Conservation (phyloP, 2,113 vertebrate genomes). For the Chelonoidis abingdonii region DNA sequence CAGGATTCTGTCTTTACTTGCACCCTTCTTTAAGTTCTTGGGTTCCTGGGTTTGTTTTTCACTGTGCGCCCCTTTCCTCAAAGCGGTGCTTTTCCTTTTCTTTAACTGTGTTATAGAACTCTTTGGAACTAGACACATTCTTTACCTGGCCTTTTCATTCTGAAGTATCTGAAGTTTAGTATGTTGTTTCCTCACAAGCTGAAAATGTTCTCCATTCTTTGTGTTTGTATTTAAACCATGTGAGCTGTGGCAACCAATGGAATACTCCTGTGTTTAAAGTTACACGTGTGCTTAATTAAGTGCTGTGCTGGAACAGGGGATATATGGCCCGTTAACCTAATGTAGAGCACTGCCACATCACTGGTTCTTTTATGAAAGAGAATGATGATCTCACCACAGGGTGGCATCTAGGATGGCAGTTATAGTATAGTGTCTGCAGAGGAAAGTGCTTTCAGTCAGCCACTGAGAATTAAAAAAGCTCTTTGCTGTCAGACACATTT, state of each 20-base stretch:
- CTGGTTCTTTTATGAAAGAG: not conserved
- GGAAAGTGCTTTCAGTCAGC: not conserved
- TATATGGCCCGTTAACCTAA: not conserved
- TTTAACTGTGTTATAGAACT: not conserved
- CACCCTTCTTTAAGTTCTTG: not conserved
- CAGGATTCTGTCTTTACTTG: not conserved
- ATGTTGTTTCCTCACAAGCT: not conserved
- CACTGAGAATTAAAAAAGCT: not conserved
- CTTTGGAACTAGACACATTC: slow-evolving; percentile 25
- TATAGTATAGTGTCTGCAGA: not conserved
- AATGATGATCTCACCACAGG: not conserved
- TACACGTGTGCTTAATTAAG: not conserved
- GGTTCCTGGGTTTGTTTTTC: not conserved
- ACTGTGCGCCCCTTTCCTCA: not conserved
- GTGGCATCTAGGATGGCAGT: not conserved
- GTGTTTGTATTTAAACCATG: not conserved
- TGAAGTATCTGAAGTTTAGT: slow-evolving; percentile 10
- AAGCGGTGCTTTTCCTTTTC: slow-evolving; percentile 33
- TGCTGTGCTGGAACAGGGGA: not conserved
- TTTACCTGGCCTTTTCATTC: slow-evolving; percentile 27
- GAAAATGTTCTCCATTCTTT: not conserved
- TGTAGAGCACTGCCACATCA: not conserved
- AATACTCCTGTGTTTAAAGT: not conserved
- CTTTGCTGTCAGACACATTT: not conserved
- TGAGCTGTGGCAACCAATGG: not conserved